Evolutionary conservation across 1,140 invertebrate genomes (phyloP), one percentile per base, ranked within the genome.

Genomic region (Pseudomyrmex dendroicus): DNA sequence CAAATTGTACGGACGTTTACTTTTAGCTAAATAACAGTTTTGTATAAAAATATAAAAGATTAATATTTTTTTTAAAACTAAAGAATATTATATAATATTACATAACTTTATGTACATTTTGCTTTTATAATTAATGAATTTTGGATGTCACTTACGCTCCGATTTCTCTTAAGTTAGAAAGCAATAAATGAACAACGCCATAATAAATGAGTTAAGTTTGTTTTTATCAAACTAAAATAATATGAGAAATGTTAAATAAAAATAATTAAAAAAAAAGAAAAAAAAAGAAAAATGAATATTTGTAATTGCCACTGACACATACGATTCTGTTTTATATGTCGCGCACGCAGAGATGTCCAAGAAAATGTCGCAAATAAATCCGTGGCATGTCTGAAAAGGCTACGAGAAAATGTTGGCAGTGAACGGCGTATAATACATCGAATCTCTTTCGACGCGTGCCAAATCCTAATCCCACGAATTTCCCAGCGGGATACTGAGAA

Each of bases 391-490:
- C 22, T 25, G 44, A 46, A 17, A 62, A 68, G 20, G 73, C 56
- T 68, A 61, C 15, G 56, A 7, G 35, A 35, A 35, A 44, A 63
- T 54, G 8, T 25, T 59, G 57, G 20, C 63, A 17, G n/a, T 52
- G 50, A 22, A 80, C 15, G 20, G 74, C 15, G 20, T 46, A 35
- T 35, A 35, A 35, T 35, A 62, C 17, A 50, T 56, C 57, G 61
- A 64, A 72, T 59, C 70, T 84, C 5, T 35, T 35, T 35, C 61
- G 25, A 57, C 77, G 67, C 72, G 77, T 87, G 87, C 87, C 84
- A 86, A 87, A 76, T 85, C 54, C 83, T 90, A 84, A 90, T 90
- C 74, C 59, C 50, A 54, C 62, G 35, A 84, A 87, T 89, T 89
- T 87, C 86, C 89, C 86, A 86, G 12, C 22, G 82, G 87, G 74